Evolutionary conservation across 2,797 vertebrate species (phyloP), one percentile per base, ranked within the genome.

Genomic region (Falco columbarius): DNA sequence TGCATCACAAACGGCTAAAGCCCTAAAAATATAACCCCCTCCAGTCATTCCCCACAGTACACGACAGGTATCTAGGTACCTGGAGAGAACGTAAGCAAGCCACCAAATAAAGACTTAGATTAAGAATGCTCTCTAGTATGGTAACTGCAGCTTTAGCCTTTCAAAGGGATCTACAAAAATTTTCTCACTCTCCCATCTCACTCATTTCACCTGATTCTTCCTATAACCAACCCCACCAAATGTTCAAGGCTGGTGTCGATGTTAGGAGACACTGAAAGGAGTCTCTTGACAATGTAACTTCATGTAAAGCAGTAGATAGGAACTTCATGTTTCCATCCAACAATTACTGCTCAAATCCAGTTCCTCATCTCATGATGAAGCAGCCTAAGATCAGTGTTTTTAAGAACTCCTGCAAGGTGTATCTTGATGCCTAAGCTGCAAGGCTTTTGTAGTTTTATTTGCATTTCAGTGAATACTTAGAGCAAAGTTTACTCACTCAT

Each of bases 21-120:
- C 40, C 71, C 89, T 82, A 91, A 91, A 95, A 89, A 86, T 36
- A 76, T 38, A 82, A 89, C 30, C 47, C 54, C 18, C n/a, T 24
- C 56, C 58, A 80, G 49, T 67, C 61, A 65, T 32, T 87, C 65
- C 63, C 54, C 51, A 12, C 3, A 81, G 56, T 21, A 85, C 29
- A 46, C 2, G 8, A 63, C 32, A 52, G 12, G 5, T n/a, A 77
- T 40, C 65, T 52, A 68, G 38, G 18, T 26, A 70, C 23, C 34
- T 74, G 30, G 14, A 80, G 26, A 91, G 81, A 89, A 66, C 0
- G 0, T 30, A 76, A 77, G 51, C 44, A 73, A 90, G 62, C 13
- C 26, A 63, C 3, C 23, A 84, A 83, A 73, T 36, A 90, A 71
- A 73, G 24, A 30, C 2, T 0, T 24, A 77, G 68, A 2, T 72